Evolutionary conservation across 2,113 vertebrate species (phyloP), one percentile per base, ranked within the genome.

Genomic region (Sceloporus tristichus): DNA sequence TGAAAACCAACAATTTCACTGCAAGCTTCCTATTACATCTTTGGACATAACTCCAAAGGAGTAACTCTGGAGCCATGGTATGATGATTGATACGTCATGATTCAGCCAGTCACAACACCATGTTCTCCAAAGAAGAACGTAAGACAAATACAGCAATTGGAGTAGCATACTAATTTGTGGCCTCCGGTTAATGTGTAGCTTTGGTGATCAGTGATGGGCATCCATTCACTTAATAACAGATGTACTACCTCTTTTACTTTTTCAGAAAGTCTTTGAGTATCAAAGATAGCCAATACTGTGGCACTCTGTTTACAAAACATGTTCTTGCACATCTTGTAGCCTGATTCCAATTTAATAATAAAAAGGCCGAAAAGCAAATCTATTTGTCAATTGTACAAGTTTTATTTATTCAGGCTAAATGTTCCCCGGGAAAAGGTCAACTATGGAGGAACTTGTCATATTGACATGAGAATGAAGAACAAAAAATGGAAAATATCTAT

Each of bases 211-310:
- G 25, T 80, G 21, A 71, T 86, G 70, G 56, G 87, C 81, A 89
- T 85, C 86, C 71, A 77, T 79, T 86, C 90, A 66, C 4, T 85
- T 87, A n/a, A 91, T 40, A 87, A 88, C 27, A 86, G 75, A 88
- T 84, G 62, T 79, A 21, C 48, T 59, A 88, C 59, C 82, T 87
- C 79, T 85, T 27, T 40, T 0, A 0, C 42, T 73, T 86, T 84
- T 25, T 5, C 86, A 91, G 66, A 87, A n/a, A 89, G 89, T 93
- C 90, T 29, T 76, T 27, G 14, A 23, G 42, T 38, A 71, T 53
- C n/a, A 54, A 29, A 25, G 38, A 62, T 40, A 42, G 77, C 34
- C 56, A 65, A 42, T 42, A 56, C n/a, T 86, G 8, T 71, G 27
- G 74, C 65, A 77, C 48, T 16, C 9, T 59, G 14, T 56, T 84